These are phyloP conservation scores for Cichladusa arquata DNA, from an alignment of 2,113 vertebrate species.

Conservation along the genomic window DNA sequence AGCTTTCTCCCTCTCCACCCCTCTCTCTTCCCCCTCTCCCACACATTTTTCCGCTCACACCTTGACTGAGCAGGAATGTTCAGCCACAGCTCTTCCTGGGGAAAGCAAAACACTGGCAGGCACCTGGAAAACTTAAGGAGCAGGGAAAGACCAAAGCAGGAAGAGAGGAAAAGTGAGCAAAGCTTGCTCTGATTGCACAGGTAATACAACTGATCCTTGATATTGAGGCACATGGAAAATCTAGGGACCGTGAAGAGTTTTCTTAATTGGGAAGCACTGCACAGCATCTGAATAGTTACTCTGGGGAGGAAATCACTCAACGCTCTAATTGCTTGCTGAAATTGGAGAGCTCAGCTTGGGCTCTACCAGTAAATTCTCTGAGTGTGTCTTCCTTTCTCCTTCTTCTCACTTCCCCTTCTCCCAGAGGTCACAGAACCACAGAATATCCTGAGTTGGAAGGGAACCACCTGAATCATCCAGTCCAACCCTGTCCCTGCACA, in stretches of 20 bases:
- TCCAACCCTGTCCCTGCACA: accelerated
- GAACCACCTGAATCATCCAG: accelerated
- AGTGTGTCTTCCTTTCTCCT: background rate
- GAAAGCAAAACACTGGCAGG: background rate
- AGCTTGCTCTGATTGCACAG: background rate
- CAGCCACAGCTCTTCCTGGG: background rate
- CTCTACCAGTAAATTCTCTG: background rate
- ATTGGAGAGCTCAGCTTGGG: background rate
- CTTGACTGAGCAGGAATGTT: accelerated
- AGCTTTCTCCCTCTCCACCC: background rate
- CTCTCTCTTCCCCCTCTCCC: background rate
- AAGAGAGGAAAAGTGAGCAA: background rate
- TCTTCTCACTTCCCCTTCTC: background rate
- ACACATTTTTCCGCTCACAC: background rate
- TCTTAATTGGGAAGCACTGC: background rate
- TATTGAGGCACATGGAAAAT: background rate
- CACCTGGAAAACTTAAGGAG: background rate
- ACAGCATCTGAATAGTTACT: background rate
- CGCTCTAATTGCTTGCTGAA: background rate
- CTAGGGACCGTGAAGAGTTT: background rate
- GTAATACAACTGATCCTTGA: background rate
- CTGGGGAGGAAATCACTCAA: background rate
- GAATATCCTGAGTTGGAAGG: background rate
- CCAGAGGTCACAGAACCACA: background rate
- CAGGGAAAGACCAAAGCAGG: background rate